Percentiles rank a stretch among this genome's conserved stretches.
These are phyloP conservation scores for Poecile atricapillus DNA, from an alignment of 2,113 vertebrate genomes.

Conservation along the genomic window DNA sequence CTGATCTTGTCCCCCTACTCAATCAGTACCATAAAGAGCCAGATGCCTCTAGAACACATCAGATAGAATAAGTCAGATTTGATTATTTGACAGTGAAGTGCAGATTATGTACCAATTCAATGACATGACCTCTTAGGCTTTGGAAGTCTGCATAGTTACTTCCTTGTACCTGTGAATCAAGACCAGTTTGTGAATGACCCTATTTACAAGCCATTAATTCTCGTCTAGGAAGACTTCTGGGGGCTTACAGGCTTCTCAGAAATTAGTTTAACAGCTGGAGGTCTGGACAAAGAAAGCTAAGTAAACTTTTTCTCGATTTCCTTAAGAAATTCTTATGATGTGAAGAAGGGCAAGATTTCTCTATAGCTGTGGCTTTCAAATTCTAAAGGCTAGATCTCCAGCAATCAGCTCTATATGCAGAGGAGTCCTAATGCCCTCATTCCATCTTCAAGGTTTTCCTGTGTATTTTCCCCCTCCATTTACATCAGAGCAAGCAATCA, in stretches of 20 bases:
- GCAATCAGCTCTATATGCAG: background rate
- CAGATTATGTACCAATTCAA: background rate
- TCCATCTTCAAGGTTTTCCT: background rate
- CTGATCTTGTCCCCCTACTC: background rate
- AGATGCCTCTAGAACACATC: background rate
- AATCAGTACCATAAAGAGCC: background rate
- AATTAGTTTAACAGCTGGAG: background rate
- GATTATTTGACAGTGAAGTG: background rate
- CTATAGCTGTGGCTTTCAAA: background rate
- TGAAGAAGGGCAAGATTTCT: background rate
- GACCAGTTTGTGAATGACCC: background rate
- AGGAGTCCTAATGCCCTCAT: background rate
- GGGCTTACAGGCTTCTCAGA: background rate
- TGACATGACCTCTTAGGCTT: background rate
- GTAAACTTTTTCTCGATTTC: background rate
- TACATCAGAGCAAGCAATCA: background rate
- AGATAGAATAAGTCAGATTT: background rate
- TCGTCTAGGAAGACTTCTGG: background rate
- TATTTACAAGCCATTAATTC: background rate
- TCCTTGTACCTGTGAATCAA: background rate
- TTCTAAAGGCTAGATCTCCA: background rate
- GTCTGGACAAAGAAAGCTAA: background rate
- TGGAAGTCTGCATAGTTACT: background rate
- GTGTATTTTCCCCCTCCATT: background rate
- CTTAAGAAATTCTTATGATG: background rate